These are phyloP conservation scores for Drosophila willistoni DNA, from an alignment of 1,140 invertebrate species.

Conservation along the genomic window DNA sequence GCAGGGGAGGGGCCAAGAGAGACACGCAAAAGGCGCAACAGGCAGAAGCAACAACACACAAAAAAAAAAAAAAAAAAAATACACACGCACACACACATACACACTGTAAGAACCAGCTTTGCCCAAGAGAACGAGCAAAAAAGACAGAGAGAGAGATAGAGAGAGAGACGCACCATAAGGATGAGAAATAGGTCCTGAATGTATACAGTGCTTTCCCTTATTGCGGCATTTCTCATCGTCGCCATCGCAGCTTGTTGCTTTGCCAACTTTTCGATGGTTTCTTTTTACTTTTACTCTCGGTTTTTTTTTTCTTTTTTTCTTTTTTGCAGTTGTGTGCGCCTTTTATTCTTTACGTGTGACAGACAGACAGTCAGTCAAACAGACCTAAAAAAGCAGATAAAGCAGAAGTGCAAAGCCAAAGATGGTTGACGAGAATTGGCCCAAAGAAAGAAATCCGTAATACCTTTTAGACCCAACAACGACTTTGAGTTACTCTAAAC, in stretches of 20 bases:
- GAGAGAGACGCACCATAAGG: conserved; percentile 20
- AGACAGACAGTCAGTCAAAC: conserved; percentile 23
- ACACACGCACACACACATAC: background rate
- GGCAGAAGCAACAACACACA: conserved; percentile 37
- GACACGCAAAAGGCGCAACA: conserved; percentile 78
- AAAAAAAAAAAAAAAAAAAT: too few species aligned
- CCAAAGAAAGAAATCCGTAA: background rate
- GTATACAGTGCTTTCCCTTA: background rate
- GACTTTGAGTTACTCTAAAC: background rate
- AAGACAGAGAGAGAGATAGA: conserved; percentile 9
- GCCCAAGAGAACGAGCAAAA: conserved; percentile 3
- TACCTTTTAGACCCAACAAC: background rate
- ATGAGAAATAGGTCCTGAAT: conserved; percentile 16
- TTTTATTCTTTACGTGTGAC: conserved; percentile 36
- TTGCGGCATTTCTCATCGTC: conserved; percentile 55
- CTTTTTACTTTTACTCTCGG: background rate
- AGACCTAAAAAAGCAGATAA: conserved; percentile 3
- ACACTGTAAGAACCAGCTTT: conserved; percentile 20
- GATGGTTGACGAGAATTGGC: background rate
- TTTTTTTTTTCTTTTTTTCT: conserved; percentile 1
- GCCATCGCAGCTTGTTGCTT: conserved; percentile 77
- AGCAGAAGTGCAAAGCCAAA: conserved; percentile 1
- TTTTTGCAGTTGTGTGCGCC: conserved; percentile 8
- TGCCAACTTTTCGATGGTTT: conserved; percentile 61
- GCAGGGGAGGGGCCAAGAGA: background rate